Evolutionary conservation across 2,113 vertebrate species (phyloP), one percentile per base, ranked within the genome.

Genomic region (Antidorcas marsupialis): DNA sequence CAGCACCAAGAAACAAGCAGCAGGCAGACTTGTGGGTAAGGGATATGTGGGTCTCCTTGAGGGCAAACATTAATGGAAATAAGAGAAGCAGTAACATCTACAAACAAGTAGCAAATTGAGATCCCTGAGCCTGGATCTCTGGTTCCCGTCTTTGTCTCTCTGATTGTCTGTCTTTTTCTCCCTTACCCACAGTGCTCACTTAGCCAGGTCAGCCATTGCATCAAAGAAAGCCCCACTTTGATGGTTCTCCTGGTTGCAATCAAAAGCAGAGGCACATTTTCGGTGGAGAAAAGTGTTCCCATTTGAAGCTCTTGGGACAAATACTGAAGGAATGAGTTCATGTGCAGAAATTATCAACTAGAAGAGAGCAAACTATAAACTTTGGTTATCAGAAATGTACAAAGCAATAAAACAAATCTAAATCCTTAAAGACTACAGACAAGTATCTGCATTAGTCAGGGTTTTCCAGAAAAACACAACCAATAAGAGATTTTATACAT

Each of bases 151-250:
- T 36, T 23, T 36, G 47, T 33, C 10, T 57, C 6, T 39, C 1
- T 87, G 3, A 16, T 10, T 64, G 19, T 39, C 21, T 43, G 4
- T 60, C 11, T 11, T 6, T 62, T 14, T 23, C 7, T 50, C 6
- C 16, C 5, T 78, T 5, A 27, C 8, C 6, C 2, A n/a, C 13
- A 17, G 13, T 2, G 52, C 0, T 78, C 28, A 28, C 1, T 67
- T 17, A 52, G 45, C 8, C 76, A 17, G 27, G 19, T 30, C 33
- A 87, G 9, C n/a, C 33, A 10, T 5, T 47, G 11, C 28, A 71
- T 14, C 2, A 53, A 21, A 67, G 57, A 15, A 79, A 14, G 45
- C 45, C 4, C 17, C 33, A 93, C 7, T 76, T 36, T 47, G 21
- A 17, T 57, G 21, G 3, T 62, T 7, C 10, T 78, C 21, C 78